Conservation (phyloP, 2,113 vertebrate species). For the Podarcis raffonei region DNA sequence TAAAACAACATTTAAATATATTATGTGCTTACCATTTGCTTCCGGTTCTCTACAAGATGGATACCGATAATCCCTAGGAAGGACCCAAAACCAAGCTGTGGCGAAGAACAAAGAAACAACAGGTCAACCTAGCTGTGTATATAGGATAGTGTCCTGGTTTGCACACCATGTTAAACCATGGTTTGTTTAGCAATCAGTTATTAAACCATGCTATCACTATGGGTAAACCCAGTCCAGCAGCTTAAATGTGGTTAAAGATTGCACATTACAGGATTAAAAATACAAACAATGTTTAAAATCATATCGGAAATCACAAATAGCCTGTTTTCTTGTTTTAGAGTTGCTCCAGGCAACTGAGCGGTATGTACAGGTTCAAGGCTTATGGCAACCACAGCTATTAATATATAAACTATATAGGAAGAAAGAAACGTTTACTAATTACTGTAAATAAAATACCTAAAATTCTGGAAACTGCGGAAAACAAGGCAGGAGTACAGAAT, state of each 20-base stretch:
- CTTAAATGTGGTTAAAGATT: too few relatives aligned
- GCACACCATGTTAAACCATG: too few relatives aligned
- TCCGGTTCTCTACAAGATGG: slow-evolving; percentile 91
- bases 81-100: slow-evolving; percentile 92
- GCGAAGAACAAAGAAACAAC: slow-evolving; percentile 59
- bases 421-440: not conserved
- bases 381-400: not conserved
- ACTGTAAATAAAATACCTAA: not conserved
- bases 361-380: not conserved
- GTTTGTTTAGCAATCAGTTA: too few relatives aligned
- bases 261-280: not conserved
- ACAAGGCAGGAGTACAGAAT: not conserved
- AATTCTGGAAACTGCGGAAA: not conserved
- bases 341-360: not conserved
- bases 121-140: slow-evolving; percentile 19
- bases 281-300: not conserved
- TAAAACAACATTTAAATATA: not conserved
- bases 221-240: too few relatives aligned
- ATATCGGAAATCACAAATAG: not conserved
- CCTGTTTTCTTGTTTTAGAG: not conserved
- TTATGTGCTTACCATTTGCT: slow-evolving; percentile 87
- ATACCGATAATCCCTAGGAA: slow-evolving; percentile 92
- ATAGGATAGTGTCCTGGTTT: not conserved
- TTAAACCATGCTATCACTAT: too few relatives aligned
- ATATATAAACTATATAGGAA: not conserved